Conservation (phyloP, 2,797 vertebrate species). For the Okamejei kenojei region DNA sequence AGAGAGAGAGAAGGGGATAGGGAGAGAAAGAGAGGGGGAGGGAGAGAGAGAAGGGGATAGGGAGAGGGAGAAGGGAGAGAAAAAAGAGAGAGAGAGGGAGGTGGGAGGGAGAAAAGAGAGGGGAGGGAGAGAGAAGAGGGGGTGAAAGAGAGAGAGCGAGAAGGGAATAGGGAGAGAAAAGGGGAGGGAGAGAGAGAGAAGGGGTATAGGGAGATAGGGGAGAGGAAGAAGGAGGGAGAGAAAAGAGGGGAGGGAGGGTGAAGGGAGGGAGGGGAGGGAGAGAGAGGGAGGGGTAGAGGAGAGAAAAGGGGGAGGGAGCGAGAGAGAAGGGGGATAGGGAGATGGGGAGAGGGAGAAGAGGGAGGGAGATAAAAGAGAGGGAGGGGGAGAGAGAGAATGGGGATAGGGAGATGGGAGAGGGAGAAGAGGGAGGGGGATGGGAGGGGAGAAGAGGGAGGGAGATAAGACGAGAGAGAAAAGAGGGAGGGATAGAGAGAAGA, state of each 20-base stretch:
- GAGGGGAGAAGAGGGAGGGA: neutral
- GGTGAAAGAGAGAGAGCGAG: no score
- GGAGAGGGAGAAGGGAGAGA: neutral
- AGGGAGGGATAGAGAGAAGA: no score
- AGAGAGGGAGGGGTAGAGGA: neutral
- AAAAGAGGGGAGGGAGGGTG: fast-evolving
- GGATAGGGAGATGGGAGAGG: neutral
- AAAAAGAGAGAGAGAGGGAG: no score
- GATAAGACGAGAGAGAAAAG: fast-evolving
- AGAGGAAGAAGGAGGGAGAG: neutral
- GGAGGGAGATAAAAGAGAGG: no score
- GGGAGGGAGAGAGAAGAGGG: no score
- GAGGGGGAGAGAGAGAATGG: no score
- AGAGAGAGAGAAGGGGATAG: no score
- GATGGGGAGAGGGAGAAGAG: no score
- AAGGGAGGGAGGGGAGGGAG: neutral
- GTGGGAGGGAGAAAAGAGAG: neutral
- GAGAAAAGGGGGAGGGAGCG: no score
- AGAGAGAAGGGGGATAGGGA: fast-evolving
- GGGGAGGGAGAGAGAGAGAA: no score
- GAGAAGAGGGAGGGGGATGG: neutral
- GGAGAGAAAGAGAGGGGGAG: no score
- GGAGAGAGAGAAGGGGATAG: no score
- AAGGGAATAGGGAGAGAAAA: neutral
- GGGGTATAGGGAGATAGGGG: neutral